Base-by-base conservation (phyloP, 2,797 vertebrate species). In the Notolepis coatsorum region DNA sequence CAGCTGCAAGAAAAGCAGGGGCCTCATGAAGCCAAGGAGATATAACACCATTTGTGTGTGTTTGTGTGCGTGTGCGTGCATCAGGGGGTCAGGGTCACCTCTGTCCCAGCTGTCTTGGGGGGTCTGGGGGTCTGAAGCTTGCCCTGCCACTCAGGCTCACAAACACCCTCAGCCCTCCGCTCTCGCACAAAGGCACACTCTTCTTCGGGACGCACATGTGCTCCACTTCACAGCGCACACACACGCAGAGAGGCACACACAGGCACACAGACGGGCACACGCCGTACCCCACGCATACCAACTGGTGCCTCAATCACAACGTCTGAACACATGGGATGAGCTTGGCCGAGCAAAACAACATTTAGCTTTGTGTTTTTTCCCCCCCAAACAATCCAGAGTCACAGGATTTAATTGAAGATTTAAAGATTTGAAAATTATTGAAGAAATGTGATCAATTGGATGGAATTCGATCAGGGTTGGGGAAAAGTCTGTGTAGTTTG, bases 71-170 rank as follows among this genome's bases (percentile, higher is more conserved):
- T 25, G 52, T 37, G 43, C 41, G 63, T 55, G 54, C 73, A 35
- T 72, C 67, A 15, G 5, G 31, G 47, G 58, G 70, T 51, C 65
- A 45, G 80, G 81, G 84, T 89, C 83, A 88, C 88, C 90, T 85
- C 84, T 85, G 80, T 80, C 79, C 79, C 92, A 92, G 91, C 89
- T 93, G 90, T 91, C 88, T 80, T 71, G 23, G 48, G 13, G 73
- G 63, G 55, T 68, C 20, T 86, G 54, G 48, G 30, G 58, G 33
- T 8, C 33, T 41, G 30, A 42, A 38, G 20, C 39, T 25, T 46
- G 18, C 37, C 45, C 52, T 57, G 52, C 74, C 65, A 67, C 67
- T 73, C 61, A 39, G 39, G 73, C 60, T 65, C 57, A 52, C 57
- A 68, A 73, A 82, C 69, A 56, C 75, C 58, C 55, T 45, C 50